phyloP scores from a whole-genome alignment of 2,113 vertebrate species.

The Syrrhaptes paradoxus region DNA sequence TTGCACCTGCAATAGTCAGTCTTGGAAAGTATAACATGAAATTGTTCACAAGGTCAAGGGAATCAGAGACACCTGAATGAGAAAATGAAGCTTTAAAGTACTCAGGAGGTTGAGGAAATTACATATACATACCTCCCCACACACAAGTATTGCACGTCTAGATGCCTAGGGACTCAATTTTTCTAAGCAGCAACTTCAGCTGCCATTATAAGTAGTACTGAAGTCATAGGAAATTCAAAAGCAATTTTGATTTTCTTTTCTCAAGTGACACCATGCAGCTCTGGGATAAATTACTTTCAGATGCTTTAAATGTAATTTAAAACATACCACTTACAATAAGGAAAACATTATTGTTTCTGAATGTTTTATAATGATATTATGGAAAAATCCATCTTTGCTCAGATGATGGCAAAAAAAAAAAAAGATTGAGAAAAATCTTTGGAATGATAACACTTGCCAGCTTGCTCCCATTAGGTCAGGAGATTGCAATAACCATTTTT shows the following conservation, averaged over 20 bases:
- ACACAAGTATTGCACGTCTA: neutral
- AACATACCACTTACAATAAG: neutral
- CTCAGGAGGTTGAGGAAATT: neutral
- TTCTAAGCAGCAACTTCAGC: neutral
- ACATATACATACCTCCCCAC: neutral
- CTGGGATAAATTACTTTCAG: constrained; percentile 3
- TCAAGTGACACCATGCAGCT: neutral
- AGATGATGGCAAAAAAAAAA: neutral
- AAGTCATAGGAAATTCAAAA: constrained; percentile 21
- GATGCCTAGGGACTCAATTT: neutral
- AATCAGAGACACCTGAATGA: neutral
- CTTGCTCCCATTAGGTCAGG: neutral
- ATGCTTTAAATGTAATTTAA: constrained; percentile 21
- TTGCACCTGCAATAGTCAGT: neutral
- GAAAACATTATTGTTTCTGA: constrained; percentile 23
- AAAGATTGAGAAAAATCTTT: neutral
- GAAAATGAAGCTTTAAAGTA: neutral
- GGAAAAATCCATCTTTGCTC: constrained; percentile 29
- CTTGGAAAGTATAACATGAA: neutral
- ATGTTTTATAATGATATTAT: constrained; percentile 7
- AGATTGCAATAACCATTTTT: neutral
- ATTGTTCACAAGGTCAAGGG: neutral
- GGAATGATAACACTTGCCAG: neutral
- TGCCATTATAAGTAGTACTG: neutral
- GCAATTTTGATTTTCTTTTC: neutral